Evolutionary conservation across 2,113 vertebrate genomes (phyloP).

Genomic region (Corythornis cristatus): DNA sequence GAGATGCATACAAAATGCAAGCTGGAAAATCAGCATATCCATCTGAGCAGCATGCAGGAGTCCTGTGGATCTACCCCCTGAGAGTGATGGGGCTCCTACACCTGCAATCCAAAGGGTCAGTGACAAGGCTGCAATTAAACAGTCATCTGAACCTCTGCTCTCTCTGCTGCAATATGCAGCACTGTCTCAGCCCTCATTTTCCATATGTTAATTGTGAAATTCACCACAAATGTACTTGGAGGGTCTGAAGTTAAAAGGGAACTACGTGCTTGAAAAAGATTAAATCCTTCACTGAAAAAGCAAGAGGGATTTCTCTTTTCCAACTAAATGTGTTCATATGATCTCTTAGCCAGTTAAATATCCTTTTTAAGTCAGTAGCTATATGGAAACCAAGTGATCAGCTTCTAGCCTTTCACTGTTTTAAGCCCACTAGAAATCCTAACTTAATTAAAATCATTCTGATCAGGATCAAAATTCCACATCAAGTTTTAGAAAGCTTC

Average conservation of each 20-base stretch:
- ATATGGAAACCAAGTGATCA: background rate
- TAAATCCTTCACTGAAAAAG: background rate
- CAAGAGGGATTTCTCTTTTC: background rate
- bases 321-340: background rate
- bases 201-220: background rate
- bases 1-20: background rate
- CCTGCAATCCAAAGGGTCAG: background rate
- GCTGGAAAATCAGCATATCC: background rate
- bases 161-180: background rate
- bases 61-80: accelerated
- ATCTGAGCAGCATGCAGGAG: background rate
- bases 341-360: background rate
- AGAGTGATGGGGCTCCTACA: background rate
- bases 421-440: background rate
- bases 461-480: constrained; percentile 16
- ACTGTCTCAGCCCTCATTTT: background rate
- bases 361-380: background rate
- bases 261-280: background rate
- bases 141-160: background rate
- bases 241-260: background rate
- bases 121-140: background rate
- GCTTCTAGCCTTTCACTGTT: background rate
- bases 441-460: constrained; percentile 60
- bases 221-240: background rate
- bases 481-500: constrained; percentile 4